Base-by-base conservation (phyloP, 2,888 invertebrate species). In the Napeogenes sylphis region DNA sequence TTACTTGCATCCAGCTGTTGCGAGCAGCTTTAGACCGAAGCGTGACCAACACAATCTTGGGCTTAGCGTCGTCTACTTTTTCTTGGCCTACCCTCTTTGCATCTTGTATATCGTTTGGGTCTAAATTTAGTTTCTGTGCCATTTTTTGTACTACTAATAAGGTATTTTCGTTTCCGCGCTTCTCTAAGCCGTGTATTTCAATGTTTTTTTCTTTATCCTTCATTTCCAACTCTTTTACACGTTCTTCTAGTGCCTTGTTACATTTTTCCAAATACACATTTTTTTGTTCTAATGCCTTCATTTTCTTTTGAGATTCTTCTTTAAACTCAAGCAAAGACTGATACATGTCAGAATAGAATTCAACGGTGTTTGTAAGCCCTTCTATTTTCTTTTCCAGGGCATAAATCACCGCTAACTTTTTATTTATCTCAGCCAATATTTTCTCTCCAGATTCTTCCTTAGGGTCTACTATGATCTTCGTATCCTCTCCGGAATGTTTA, bases 241-340 rank as follows among this genome's bases (percentile, higher is more conserved):
- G 4, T 35, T 35, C 35, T 35, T 35, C 35, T 4, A 35, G 2
- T 4, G 35, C 35, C 4, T 5, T 60, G 12, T 64, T 64, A 47
- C 63, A 68, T 46, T 68, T 66, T 13, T 68, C 66, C 21, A 66
- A 21, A 45, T 64, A 65, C 4, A 65, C 46, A 45, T 63, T 69
- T 54, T 64, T 13, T 67, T 35, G 51, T 45, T 69, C 67, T 42
- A 69, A 10, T 0, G 58, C 38, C 4, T 56, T 59, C 8, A 67
- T 59, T 59, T 64, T 65, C 51, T 63, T 69, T 38, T 67, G 61
- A 8, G 65, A 51, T 30, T 58, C 56, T 30, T 62, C 62, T 33
- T 65, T 68, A 38, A 61, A 65, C 32, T 65, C 56, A n/a, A 51
- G n/a, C 54, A 68, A 14, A 3, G 8, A 38, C 57, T 68, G 68